A percentile compares a stretch with the other conserved stretches of the same genome.
These are phyloP conservation scores for Zelostemma sp. DNA, from an alignment of 1,140 invertebrate species.

Conservation along the genomic window DNA sequence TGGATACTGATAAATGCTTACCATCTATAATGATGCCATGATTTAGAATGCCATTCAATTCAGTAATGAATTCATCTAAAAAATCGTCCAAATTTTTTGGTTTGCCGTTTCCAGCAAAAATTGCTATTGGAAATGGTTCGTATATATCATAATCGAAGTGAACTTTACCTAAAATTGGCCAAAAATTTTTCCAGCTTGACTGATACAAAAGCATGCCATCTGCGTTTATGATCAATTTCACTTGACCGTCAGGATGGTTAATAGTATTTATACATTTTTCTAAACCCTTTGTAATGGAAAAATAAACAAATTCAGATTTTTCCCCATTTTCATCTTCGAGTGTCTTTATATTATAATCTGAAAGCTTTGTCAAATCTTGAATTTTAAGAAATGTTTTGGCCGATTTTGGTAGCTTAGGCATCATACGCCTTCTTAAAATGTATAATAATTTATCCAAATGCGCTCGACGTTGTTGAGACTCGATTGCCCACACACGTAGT, in stretches of 20 bases:
- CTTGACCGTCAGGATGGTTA: background rate
- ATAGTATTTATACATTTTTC: conserved; percentile 9
- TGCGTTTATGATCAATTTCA: conserved; percentile 11
- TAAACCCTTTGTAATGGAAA: conserved; percentile 16
- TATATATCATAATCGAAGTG: conserved; percentile 5
- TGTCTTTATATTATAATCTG: conserved; percentile 11
- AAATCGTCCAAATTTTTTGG: conserved; percentile 19
- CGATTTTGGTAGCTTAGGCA: conserved; percentile 7
- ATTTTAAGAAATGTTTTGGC: conserved; percentile 11
- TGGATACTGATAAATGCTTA: conserved; percentile 9
- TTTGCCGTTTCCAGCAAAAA: conserved; percentile 30
- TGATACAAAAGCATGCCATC: conserved; percentile 25
- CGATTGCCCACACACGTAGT: too few species aligned
- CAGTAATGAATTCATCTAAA: conserved; percentile 26
- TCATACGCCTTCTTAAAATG: conserved; percentile 5
- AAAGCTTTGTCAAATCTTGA: background rate
- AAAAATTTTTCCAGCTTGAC: conserved; percentile 20
- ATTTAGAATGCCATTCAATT: conserved; percentile 21
- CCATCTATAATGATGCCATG: conserved; percentile 18
- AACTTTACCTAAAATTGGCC: conserved; percentile 27
- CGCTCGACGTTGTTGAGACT: too few species aligned
- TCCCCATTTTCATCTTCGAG: conserved; percentile 1
- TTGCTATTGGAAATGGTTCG: conserved; percentile 30
- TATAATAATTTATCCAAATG: background rate
- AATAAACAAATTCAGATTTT: conserved; percentile 25